Base-by-base conservation (phyloP, 1,140 invertebrate species). In the Caerostris extrusa region DNA sequence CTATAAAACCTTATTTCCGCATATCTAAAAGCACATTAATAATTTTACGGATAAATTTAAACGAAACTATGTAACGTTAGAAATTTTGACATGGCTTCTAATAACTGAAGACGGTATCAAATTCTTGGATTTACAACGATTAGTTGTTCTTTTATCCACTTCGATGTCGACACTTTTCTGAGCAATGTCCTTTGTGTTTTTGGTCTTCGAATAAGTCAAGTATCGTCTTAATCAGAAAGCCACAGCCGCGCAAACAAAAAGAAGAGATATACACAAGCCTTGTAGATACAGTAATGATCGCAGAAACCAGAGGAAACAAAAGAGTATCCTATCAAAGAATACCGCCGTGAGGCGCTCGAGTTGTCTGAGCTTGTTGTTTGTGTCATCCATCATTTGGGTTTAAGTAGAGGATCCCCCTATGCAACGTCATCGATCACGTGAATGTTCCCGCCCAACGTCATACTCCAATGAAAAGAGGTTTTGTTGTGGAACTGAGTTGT, bases 321-420 rank as follows among this genome's bases (percentile, higher is more conserved):
- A 57, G 12, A 61, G 10, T 6, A 34, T 4, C 50, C 8, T 14
- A 12, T 50, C 10, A 50, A n/a, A 71, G 60, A 71, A 88, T 67
- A 61, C 88, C 88, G 57, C 88, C 67, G n/a, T 90, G 61, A 71
- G 69, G 64, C 17, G 69, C 88, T 50, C 88, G 53, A n/a, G 88
- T 90, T 71, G 88, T 77, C 88, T 56, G 88, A 8, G 14, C 64
- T 69, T 90, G 88, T 90, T 90, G 88, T 90, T 57, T n/a, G n/a
- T 17, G 88, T 77, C 88, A 90, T 90, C 88, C 88, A 90, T 90
- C 88, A 90, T 77, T 77, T 14, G 67, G 88, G 19, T 77, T 90
- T 90, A 61, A 69, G 88, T 71, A 56, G 67, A 90, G 56, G 88
- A 34, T 77, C 67, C 88, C 88, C 88, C 14, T 56, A 90, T 56